Conservation (phyloP, 2,888 invertebrate genomes). For the Eutolmus rufibarbis region DNA sequence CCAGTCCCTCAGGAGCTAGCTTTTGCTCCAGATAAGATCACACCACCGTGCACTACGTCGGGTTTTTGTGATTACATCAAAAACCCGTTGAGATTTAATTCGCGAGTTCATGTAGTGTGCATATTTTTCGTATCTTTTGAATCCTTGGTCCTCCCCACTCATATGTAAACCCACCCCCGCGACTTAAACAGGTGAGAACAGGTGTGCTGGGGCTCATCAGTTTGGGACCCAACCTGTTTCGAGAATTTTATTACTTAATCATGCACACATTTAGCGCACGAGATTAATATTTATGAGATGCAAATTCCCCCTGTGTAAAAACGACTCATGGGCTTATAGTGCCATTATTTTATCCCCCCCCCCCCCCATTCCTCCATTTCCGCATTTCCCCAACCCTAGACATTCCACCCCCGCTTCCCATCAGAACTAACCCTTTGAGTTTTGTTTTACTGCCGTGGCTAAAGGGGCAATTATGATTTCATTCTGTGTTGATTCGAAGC, state of each 20-base stretch:
- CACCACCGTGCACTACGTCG: background rate
- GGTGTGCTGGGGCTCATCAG: background rate
- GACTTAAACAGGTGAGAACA: background rate
- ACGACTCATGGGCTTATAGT: background rate
- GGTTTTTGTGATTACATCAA: background rate
- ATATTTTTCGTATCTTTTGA: background rate
- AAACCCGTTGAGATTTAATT: slow-evolving; percentile 6
- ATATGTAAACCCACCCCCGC: background rate
- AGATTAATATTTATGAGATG: slow-evolving; percentile 27
- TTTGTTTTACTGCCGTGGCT: background rate
- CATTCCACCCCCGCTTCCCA: background rate
- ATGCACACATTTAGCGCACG: background rate
- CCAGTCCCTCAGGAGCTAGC: background rate
- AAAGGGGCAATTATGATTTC: slow-evolving; percentile 8
- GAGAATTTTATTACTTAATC: slow-evolving; percentile 21
- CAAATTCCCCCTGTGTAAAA: slow-evolving; percentile 2
- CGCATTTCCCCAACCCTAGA: too few species aligned
- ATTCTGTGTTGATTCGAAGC: slow-evolving; percentile 9
- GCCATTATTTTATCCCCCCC: background rate
- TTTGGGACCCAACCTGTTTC: background rate
- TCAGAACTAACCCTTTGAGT: background rate
- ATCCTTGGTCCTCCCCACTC: background rate
- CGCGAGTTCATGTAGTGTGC: background rate
- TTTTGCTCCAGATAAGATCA: background rate
- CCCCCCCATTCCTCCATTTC: background rate